These are phyloP conservation scores for rat (Rattus norvegicus) DNA, from an alignment of 2,113 vertebrate species.

Conservation along the genomic window GRCr8 NC_086039.1:24721501-24722000, in stretches of 20 bases:
- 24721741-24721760: slow-evolving; percentile 41
- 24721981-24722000: slow-evolving; percentile 17
- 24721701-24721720: neutral
- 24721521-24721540: neutral
- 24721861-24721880: slow-evolving; percentile 10
- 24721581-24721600: neutral
- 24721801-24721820: neutral
- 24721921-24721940: neutral
- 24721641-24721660: neutral
- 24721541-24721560: neutral
- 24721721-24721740: slow-evolving; percentile 25
- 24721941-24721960: slow-evolving; percentile 31
- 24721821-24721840: slow-evolving; percentile 44
- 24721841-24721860: neutral
- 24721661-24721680: neutral
- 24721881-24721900: neutral
- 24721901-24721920: neutral
- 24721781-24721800: neutral
- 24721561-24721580: neutral
- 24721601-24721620: neutral
- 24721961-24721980: slow-evolving; percentile 18
- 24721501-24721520: slow-evolving; percentile 29
- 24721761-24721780: slow-evolving; percentile 2
- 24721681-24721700: neutral
- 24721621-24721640: neutral